Percentiles rank a stretch among this genome's conserved stretches.
These are phyloP conservation scores for Poecilia gillii DNA, from an alignment of 2,797 vertebrate species.

Conservation along the genomic window DNA sequence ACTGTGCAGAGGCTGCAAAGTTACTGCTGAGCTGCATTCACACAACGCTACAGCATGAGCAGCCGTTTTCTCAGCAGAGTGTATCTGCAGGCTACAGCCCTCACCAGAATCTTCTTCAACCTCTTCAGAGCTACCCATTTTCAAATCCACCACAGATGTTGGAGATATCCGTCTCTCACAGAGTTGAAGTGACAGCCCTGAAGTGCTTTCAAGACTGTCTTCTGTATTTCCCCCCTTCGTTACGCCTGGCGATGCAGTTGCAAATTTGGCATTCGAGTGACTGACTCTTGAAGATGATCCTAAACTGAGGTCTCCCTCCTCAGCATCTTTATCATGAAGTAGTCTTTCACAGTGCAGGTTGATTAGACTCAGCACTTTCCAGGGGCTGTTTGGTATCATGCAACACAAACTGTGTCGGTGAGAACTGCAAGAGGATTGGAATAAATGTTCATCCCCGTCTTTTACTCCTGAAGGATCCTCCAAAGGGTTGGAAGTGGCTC, in stretches of 20 bases:
- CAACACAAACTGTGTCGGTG: conserved; percentile 22
- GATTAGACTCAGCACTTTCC: conserved; percentile 82
- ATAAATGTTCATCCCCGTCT: not conserved
- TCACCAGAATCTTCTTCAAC: conserved; percentile 5
- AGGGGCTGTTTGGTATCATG: conserved; percentile 60
- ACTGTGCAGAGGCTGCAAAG: conserved; percentile 4
- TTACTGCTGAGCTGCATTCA: conserved; percentile 1
- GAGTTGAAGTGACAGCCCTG: conserved; percentile 3
- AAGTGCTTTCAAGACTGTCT: conserved; percentile 11
- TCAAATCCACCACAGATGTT: conserved; percentile 9
- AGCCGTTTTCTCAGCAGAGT: conserved; percentile 5
- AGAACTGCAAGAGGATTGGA: conserved; percentile 16
- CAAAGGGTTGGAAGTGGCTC: conserved; percentile 5
- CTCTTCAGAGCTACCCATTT: not conserved
- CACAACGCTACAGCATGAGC: not conserved
- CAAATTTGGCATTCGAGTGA: not conserved
- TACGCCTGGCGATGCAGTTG: not conserved
- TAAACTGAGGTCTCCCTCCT: not conserved
- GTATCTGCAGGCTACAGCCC: conserved; percentile 6
- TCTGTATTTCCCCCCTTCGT: conserved; percentile 2
- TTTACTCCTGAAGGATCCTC: not conserved
- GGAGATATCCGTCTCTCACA: conserved; percentile 19
- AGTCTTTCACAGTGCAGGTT: conserved; percentile 80
- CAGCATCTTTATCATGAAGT: conserved; percentile 50
- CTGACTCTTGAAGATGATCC: not conserved